Percentiles rank a stretch among this genome's conserved stretches.
Evolutionary conservation across 2,888 invertebrate genomes (phyloP).

Genomic region (Eueremaeus valkanovi): DNA sequence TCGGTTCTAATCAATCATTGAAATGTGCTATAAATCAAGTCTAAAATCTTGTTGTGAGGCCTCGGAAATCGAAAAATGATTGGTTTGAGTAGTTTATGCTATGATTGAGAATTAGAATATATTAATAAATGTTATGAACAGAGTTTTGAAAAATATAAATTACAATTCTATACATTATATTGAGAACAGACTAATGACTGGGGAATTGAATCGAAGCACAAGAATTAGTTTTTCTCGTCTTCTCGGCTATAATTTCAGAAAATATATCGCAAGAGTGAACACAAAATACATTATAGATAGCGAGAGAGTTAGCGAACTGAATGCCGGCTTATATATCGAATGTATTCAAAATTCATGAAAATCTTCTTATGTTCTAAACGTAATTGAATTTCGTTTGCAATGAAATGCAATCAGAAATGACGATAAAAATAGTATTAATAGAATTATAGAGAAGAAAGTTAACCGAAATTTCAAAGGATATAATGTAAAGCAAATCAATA

Average conservation of each 20-base stretch:
- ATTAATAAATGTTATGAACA: no score
- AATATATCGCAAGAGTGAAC: background rate
- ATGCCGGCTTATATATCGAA: background rate
- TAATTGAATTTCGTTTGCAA: constrained; percentile 14
- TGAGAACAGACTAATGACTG: no score
- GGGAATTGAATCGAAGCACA: background rate
- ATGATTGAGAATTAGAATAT: no score
- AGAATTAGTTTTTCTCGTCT: background rate
- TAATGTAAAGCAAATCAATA: background rate
- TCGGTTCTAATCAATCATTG: no score
- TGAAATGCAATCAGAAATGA: background rate
- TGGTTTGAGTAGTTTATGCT: no score
- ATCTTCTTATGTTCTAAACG: constrained; percentile 10
- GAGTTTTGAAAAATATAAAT: no score
- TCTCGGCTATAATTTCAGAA: background rate
- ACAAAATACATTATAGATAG: background rate
- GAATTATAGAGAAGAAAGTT: background rate
- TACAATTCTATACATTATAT: no score
- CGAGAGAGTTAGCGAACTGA: background rate
- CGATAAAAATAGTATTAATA: background rate
- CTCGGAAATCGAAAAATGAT: no score
- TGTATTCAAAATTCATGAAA: constrained; percentile 32
- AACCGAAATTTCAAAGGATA: no score
- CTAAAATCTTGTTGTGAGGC: no score
- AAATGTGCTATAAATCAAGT: no score